Conservation (phyloP, 2,113 vertebrate genomes). For the Podocnemis expansa region DNA sequence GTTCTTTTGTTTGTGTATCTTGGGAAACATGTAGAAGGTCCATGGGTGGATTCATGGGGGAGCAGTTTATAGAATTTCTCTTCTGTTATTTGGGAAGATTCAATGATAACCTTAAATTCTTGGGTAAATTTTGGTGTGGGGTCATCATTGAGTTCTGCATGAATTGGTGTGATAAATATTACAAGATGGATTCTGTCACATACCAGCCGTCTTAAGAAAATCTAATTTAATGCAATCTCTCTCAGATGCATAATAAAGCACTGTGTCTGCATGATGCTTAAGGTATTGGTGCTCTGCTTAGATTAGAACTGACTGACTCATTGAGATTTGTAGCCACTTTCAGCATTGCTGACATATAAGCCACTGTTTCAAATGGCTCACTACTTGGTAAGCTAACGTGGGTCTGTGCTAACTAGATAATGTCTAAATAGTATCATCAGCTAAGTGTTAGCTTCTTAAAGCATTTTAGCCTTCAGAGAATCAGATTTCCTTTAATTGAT, state of each 20-base stretch:
- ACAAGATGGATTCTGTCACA: background rate
- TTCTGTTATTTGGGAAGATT: no score
- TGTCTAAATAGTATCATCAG: slow-evolving; percentile 4
- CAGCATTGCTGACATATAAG: background rate
- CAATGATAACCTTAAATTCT: no score
- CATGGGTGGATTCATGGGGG: no score
- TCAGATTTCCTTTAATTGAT: background rate
- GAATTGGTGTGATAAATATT: background rate
- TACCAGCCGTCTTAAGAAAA: background rate
- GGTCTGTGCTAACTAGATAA: background rate
- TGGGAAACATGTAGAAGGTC: no score
- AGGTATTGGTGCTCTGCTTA: background rate
- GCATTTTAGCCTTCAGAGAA: slow-evolving; percentile 16
- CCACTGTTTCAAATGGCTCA: background rate
- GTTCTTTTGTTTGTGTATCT: no score
- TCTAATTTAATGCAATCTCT: background rate
- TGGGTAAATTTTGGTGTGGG: no score
- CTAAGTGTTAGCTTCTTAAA: background rate
- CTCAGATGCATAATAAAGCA: background rate
- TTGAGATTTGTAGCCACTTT: slow-evolving; percentile 15
- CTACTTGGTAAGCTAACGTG: background rate
- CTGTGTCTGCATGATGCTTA: background rate
- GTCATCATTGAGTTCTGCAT: background rate
- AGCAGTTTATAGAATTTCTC: no score
- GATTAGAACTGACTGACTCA: background rate